Conservation (phyloP, 2,888 invertebrate species). For the Amblyteles armatorius region DNA sequence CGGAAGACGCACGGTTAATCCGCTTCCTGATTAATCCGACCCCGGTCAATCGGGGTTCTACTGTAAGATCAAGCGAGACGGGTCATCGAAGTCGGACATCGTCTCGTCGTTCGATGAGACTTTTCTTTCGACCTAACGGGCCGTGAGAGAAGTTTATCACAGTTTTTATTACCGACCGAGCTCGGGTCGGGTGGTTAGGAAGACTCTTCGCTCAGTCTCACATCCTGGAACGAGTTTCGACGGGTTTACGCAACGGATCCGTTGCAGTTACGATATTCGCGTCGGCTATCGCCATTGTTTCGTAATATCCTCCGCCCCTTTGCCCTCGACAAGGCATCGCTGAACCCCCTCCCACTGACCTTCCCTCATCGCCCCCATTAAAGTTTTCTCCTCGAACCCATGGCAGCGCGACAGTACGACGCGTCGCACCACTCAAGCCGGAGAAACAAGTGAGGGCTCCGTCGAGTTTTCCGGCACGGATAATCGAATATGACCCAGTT, state of each 20-base stretch:
- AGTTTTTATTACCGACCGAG: not conserved
- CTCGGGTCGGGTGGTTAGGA: too few species aligned
- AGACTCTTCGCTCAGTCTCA: not conserved
- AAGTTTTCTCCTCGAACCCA: not conserved
- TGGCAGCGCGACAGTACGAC: not conserved
- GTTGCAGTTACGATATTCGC: not conserved
- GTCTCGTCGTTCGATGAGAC: too few species aligned
- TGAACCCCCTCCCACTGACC: not conserved
- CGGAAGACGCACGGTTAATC: too few species aligned
- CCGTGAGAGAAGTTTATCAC: too few species aligned
- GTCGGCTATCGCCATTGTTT: slow-evolving; percentile 29
- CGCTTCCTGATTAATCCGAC: too few species aligned
- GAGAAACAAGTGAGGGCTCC: not conserved
- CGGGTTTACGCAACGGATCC: slow-evolving; percentile 1
- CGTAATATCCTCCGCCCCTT: not conserved
- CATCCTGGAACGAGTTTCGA: not conserved
- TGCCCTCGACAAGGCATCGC: not conserved
- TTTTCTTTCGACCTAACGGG: too few species aligned
- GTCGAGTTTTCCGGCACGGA: slow-evolving; percentile 33
- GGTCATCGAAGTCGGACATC: too few species aligned
- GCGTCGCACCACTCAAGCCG: not conserved
- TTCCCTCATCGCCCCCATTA: not conserved
- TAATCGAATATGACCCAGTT: slow-evolving; percentile 73
- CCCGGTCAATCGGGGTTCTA: too few species aligned
- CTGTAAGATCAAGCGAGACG: too few species aligned